These are phyloP conservation scores for Cynopterus brachyotis DNA, from an alignment of 2,113 vertebrate genomes.

Conservation along the genomic window DNA sequence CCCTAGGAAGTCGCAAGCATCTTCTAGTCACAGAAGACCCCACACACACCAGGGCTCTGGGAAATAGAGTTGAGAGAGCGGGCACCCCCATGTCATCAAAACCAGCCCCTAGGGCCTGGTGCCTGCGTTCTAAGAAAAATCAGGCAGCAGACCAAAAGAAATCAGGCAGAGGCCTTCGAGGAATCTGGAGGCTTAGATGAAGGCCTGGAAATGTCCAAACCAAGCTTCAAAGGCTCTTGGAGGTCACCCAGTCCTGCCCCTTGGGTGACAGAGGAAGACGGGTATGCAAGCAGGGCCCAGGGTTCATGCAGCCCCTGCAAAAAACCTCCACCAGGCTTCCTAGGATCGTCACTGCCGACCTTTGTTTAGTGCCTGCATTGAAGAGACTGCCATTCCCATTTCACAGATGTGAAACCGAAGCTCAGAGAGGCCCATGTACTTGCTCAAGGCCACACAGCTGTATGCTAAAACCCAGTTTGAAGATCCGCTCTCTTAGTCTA, in stretches of 20 bases:
- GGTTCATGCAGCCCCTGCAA: no score
- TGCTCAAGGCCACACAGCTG: neutral
- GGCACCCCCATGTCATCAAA: rapidly evolving
- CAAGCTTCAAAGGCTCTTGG: neutral
- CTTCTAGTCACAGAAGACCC: neutral
- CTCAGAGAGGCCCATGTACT: neutral
- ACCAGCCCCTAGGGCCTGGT: neutral
- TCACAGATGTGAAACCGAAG: neutral
- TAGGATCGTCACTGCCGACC: neutral
- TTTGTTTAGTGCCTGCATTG: rapidly evolving
- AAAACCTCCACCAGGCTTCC: neutral
- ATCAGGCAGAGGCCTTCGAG: neutral
- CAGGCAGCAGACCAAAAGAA: neutral
- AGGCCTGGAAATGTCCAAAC: no score
- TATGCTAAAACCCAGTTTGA: rapidly evolving
- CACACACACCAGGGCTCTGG: neutral
- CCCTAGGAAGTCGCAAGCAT: neutral
- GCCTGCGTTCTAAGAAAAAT: neutral
- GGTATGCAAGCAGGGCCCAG: neutral
- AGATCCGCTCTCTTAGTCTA: neutral
- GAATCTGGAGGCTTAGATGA: neutral
- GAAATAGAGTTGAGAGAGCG: neutral
- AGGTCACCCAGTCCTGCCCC: neutral
- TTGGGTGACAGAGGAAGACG: neutral
- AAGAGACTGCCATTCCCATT: neutral